Evolutionary conservation across 2,113 vertebrate genomes (phyloP), one percentile per base, ranked within the genome.

Genomic region (Crypturellus undulatus): DNA sequence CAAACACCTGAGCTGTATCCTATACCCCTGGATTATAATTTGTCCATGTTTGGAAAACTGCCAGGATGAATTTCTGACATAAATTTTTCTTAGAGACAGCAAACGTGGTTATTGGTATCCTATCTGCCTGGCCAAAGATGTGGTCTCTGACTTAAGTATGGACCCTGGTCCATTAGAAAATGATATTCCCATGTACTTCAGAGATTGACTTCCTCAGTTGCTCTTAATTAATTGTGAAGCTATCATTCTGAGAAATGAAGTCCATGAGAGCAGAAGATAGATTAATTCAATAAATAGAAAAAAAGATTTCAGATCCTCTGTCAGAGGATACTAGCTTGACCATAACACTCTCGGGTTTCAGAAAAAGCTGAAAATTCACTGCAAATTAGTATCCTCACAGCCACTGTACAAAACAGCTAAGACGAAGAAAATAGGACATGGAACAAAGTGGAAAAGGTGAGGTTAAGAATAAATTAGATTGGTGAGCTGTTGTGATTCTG

Each of bases 241-340:
- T 93, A 93, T 69, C 75, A 94, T 83, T 89, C 67, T 87, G 67
- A 90, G 91, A 92, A 72, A 76, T 4, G 4, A 90, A 93, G 49
- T 49, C 54, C 40, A 75, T 22, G 47, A 60, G 71, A 92, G 77
- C 64, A 92, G 85, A 80, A 95, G 75, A 92, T 34, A 81, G 59
- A 47, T n/a, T 92, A 92, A 88, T 92, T 96, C 78, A 78, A 93
- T 83, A 90, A 95, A 89, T 58, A 94, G 60, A 77, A 80, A 75
- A 92, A 90, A 95, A 77, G 73, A 89, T 79, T 80, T 90, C 69
- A 85, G 64, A 81, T 91, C 91, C 75, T 40, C 34, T 88, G 60
- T 91, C 85, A 93, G 83, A 88, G 56, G 9, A 77, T 51, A 71
- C 95, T 93, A 95, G 17, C 91, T 69, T 67, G 93, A 93, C 60